These are phyloP conservation scores for Pituophis catenifer DNA, from an alignment of 2,113 vertebrate species.

Conservation along the genomic window DNA sequence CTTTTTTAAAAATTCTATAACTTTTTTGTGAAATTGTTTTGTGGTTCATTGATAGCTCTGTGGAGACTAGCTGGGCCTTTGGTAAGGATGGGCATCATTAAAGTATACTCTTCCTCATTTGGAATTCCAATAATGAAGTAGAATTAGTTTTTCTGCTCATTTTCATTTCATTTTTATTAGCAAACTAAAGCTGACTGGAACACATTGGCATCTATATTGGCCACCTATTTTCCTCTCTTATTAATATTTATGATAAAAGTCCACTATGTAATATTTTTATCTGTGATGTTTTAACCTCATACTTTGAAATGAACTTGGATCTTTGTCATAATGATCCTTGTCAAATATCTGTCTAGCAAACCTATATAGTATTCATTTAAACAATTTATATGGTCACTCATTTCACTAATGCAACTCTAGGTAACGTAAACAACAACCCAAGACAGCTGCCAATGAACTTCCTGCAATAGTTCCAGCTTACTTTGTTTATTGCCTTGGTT, in stretches of 20 bases:
- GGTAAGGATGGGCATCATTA: too few species aligned
- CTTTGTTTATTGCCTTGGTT: background rate
- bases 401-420: background rate
- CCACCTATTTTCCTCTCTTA: background rate
- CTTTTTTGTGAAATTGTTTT: background rate
- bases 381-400: background rate
- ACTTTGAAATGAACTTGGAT: background rate
- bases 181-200: background rate
- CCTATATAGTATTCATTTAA: background rate
- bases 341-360: background rate
- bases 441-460: background rate
- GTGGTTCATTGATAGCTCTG: background rate
- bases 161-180: background rate
- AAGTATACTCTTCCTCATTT: background rate
- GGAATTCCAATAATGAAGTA: background rate
- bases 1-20: background rate
- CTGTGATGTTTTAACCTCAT: background rate
- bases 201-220: background rate
- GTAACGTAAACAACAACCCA: background rate
- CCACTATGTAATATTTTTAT: background rate
- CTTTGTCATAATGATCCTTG: background rate
- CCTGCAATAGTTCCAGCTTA: background rate
- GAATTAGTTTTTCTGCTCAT: background rate
- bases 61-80: background rate
- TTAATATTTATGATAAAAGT: background rate